Conservation (phyloP, 1,140 invertebrate species). For the Conus betulinus region DNA sequence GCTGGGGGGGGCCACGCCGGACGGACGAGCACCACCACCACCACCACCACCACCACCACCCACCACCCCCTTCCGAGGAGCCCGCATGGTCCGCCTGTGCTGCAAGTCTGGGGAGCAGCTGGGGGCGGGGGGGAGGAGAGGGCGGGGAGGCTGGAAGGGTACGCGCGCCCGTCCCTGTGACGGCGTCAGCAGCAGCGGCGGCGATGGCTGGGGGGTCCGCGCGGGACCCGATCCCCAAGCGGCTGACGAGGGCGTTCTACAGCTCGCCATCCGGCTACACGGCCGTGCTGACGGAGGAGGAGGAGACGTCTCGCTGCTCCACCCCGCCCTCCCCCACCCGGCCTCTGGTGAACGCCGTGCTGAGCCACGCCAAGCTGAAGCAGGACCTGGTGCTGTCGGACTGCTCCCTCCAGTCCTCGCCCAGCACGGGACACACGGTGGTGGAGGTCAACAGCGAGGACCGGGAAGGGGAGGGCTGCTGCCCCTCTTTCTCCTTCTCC, state of each 20-base stretch:
- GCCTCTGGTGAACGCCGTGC: background rate
- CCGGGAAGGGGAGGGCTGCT: background rate
- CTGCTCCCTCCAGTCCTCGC: background rate
- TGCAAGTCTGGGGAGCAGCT: background rate
- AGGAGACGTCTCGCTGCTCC: background rate
- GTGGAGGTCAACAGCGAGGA: conserved; percentile 23
- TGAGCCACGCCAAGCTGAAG: background rate
- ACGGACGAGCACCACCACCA: background rate
- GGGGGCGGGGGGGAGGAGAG: background rate
- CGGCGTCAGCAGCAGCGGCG: background rate
- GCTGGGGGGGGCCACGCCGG: background rate
- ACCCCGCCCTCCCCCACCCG: background rate
- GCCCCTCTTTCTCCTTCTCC: background rate
- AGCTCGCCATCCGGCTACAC: conserved; percentile 14
- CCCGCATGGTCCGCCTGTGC: background rate
- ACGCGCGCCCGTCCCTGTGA: background rate
- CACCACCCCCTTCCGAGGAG: background rate
- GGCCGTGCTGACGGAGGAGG: conserved; percentile 26
- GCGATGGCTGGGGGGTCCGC: background rate
- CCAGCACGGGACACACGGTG: background rate
- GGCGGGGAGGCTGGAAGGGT: background rate
- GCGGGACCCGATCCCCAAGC: background rate
- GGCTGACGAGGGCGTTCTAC: background rate
- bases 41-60: background rate
- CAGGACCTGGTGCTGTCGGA: background rate